Percentiles rank a stretch among this genome's conserved stretches.
Conservation (phyloP, 2,888 invertebrate genomes). For the Gortyna flavago region DNA sequence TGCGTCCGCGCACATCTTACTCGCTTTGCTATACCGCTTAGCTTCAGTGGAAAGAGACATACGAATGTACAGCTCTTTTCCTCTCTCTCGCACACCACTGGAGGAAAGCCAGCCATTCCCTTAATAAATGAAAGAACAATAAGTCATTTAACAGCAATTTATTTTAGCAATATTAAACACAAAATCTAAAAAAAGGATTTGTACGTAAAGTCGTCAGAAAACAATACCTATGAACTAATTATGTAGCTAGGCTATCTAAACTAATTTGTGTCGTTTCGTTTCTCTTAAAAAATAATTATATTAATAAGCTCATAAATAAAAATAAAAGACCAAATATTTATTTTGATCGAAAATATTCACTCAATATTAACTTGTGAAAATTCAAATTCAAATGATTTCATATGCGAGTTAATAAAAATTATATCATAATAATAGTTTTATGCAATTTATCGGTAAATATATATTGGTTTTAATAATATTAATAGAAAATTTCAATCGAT, state of each 20-base stretch:
- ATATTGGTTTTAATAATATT: background rate
- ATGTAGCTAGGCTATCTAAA: slow-evolving; percentile 37
- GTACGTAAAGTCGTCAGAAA: slow-evolving; percentile 43
- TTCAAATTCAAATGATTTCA: background rate
- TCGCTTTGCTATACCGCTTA: background rate
- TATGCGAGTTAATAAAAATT: background rate
- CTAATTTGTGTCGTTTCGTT: slow-evolving; percentile 47
- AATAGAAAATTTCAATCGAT: background rate
- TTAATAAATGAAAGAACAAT: slow-evolving; percentile 40
- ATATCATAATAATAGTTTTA: background rate
- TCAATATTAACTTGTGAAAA: background rate
- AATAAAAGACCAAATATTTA: background rate
- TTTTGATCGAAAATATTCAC: background rate
- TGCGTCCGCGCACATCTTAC: background rate
- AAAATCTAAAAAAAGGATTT: slow-evolving; percentile 48
- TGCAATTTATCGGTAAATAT: background rate
- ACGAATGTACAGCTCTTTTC: background rate
- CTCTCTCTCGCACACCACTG: slow-evolving; percentile 2
- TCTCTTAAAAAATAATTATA: slow-evolving; percentile 44
- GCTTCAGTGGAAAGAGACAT: slow-evolving; percentile 10
- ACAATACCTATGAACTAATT: slow-evolving; percentile 31
- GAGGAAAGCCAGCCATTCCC: slow-evolving; percentile 10
- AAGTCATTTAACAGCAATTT: slow-evolving; percentile 49
- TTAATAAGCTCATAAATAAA: slow-evolving; percentile 25
- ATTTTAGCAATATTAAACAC: slow-evolving; percentile 46